phyloP scores from a whole-genome alignment of 2,888 invertebrate species.

The Orthonevra nobilis region DNA sequence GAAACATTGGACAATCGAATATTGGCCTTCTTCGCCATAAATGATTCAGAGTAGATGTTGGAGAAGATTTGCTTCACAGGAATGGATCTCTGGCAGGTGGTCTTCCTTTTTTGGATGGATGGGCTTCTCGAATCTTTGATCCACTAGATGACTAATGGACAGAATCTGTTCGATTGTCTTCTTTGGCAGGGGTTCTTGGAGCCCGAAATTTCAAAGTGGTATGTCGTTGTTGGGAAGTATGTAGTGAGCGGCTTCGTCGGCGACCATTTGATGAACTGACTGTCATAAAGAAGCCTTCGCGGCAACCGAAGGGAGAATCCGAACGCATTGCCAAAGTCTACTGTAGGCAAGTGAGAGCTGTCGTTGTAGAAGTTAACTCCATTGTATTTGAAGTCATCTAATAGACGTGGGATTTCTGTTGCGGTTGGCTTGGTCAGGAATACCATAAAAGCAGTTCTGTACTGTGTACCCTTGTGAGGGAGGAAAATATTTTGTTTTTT shows the following conservation, averaged over 20 bases:
- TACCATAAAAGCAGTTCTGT: conserved; percentile 67
- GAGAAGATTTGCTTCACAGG: conserved; percentile 48
- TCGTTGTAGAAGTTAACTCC: conserved; percentile 17
- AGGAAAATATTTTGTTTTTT: conserved; percentile 51
- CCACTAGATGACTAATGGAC: conserved; percentile 85
- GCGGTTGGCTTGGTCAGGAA: conserved; percentile 59
- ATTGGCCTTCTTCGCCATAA: conserved; percentile 70
- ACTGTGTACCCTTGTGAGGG: conserved; percentile 52
- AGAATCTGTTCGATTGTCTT: conserved; percentile 80
- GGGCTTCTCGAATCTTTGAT: conserved; percentile 74
- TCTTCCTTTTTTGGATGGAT: conserved; percentile 70
- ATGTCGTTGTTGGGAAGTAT: conserved; percentile 46
- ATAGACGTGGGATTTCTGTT: conserved; percentile 65
- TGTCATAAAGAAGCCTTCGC: conserved; percentile 59
- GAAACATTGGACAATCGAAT: conserved; percentile 11
- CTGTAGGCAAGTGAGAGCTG: conserved; percentile 24
- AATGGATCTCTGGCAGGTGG: conserved; percentile 14
- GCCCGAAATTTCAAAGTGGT: conserved; percentile 57
- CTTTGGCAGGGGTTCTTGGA: conserved; percentile 69
- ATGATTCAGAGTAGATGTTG: conserved; percentile 72
- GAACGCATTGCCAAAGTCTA: conserved; percentile 55
- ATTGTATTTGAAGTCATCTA: conserved; percentile 81
- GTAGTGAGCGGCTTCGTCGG: conserved; percentile 50
- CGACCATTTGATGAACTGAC: conserved; percentile 64
- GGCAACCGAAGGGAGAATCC: conserved; percentile 41